phyloP scores from a whole-genome alignment of 2,113 vertebrate species.

The Corydoras maculifer region DNA sequence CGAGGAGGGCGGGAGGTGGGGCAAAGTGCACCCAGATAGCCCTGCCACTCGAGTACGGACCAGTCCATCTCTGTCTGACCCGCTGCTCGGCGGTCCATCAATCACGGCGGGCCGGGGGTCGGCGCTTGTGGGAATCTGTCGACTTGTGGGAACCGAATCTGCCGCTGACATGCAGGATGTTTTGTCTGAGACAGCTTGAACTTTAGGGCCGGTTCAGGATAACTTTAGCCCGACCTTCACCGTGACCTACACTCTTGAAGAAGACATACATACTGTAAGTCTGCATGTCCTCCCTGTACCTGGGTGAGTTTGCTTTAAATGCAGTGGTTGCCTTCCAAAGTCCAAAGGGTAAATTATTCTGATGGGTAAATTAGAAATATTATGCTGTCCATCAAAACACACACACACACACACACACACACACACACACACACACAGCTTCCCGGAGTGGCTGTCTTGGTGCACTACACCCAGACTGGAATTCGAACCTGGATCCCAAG shows the following conservation, averaged over 20 bases:
- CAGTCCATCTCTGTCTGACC: constrained; percentile 52
- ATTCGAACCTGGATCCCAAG: too few relatives aligned
- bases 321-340: too few relatives aligned
- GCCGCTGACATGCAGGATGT: constrained; percentile 32
- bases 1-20: constrained; percentile 44
- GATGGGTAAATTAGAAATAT: too few relatives aligned
- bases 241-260: neutral
- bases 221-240: constrained; percentile 19
- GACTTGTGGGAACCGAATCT: constrained; percentile 43
- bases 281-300: too few relatives aligned
- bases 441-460: too few relatives aligned
- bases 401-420: too few relatives aligned
- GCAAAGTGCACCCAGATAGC: constrained; percentile 41
- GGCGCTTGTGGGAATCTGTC: constrained; percentile 51
- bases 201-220: constrained; percentile 11
- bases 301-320: too few relatives aligned
- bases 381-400: too few relatives aligned
- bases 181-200: constrained; percentile 31
- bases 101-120: constrained; percentile 49
- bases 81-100: constrained; percentile 51
- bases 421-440: too few relatives aligned
- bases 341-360: too few relatives aligned
- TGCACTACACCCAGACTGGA: too few relatives aligned
- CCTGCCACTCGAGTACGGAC: constrained; percentile 38
- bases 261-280: too few relatives aligned